Evolutionary conservation across 2,797 vertebrate genomes (phyloP).

Genomic region (Phoxinus dragarum): DNA sequence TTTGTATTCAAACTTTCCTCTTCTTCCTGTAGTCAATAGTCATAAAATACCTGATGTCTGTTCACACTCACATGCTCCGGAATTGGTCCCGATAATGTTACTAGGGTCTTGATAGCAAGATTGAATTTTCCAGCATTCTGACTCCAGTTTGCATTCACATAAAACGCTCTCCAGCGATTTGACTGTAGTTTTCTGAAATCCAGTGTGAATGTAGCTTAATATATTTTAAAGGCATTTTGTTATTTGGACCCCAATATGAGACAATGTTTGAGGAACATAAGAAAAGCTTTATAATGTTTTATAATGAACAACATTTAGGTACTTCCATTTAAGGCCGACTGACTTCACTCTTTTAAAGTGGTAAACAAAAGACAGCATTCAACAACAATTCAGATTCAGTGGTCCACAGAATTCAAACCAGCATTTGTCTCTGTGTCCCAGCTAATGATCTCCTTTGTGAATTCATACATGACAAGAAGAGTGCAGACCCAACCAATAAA

Average conservation of each 20-base stretch:
- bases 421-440: constrained; percentile 24
- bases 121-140: neutral
- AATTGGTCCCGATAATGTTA: neutral
- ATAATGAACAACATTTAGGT: neutral
- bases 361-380: constrained; percentile 15
- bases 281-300: neutral
- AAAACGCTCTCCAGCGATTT: neutral
- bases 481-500: constrained; percentile 59
- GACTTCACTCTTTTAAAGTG: constrained; percentile 18
- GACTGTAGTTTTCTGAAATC: neutral
- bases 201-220: neutral
- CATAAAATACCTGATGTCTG: neutral
- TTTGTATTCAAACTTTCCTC: neutral
- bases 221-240: neutral
- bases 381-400: constrained; percentile 40
- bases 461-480: constrained; percentile 66
- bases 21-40: neutral
- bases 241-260: neutral
- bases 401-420: constrained; percentile 30
- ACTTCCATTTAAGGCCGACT: neutral
- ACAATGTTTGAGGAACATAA: neutral
- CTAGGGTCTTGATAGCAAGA: neutral
- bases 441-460: constrained; percentile 76
- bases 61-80: neutral
- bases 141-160: neutral